A percentile compares a stretch with the other conserved stretches of the same genome.
Evolutionary conservation across 2,888 invertebrate species (phyloP).

Genomic region (Meiosimyza platycephala): DNA sequence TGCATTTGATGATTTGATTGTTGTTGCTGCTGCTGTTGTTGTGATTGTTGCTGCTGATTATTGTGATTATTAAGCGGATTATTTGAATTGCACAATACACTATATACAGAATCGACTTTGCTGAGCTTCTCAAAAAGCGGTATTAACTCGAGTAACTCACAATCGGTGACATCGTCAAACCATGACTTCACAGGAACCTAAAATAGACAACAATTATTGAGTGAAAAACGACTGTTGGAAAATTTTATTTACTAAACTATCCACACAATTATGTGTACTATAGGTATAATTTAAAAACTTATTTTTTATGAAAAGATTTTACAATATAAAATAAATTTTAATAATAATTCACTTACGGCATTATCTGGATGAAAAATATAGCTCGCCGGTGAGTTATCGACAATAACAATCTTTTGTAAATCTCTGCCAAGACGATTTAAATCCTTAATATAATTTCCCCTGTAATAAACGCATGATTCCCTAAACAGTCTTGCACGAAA

Average conservation of each 20-base stretch:
- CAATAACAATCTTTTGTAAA: slow-evolving; percentile 95
- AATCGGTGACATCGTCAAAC: slow-evolving; percentile 99
- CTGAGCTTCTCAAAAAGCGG: slow-evolving; percentile 98
- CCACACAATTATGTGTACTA: too few relatives aligned
- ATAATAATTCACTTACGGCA: slow-evolving; percentile 80
- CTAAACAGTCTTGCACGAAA: slow-evolving; percentile 96
- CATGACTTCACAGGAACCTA: slow-evolving; percentile 98
- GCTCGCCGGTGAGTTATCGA: slow-evolving; percentile 99
- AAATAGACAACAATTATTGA: slow-evolving; percentile 46
- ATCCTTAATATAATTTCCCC: slow-evolving; percentile 99
- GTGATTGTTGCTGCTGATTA: slow-evolving; percentile 48
- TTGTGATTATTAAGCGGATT: slow-evolving; percentile 73
- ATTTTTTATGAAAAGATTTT: too few relatives aligned
- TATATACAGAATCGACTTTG: slow-evolving; percentile 96
- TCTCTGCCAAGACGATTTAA: slow-evolving; percentile 97
- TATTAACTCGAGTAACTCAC: slow-evolving; percentile 95
- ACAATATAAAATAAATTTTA: too few relatives aligned
- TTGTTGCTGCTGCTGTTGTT: slow-evolving; percentile 52
- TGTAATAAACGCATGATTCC: slow-evolving; percentile 99
- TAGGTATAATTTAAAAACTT: too few relatives aligned
- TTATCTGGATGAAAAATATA: slow-evolving; percentile 99
- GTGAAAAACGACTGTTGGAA: background rate
- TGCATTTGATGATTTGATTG: slow-evolving; percentile 38
- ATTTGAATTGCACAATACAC: slow-evolving; percentile 92
- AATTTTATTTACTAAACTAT: too few relatives aligned